Evolutionary conservation across 2,113 vertebrate species (phyloP).

Genomic region (Limanda limanda): DNA sequence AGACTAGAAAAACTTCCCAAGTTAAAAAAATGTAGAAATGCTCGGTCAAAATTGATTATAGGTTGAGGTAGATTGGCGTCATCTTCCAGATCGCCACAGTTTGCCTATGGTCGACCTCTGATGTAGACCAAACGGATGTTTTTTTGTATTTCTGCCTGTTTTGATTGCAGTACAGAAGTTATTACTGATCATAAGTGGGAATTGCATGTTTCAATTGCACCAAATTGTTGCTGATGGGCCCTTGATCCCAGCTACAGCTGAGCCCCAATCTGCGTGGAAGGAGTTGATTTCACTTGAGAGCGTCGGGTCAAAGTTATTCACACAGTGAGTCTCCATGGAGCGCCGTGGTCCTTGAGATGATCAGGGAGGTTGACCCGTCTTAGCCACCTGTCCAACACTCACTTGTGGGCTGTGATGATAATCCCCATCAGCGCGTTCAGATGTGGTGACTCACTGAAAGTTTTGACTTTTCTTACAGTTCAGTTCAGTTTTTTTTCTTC

Average conservation of each 20-base stretch:
- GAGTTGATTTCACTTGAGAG: constrained; percentile 40
- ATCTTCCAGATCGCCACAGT: too few species aligned
- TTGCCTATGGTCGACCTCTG: too few species aligned
- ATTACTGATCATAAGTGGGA: neutral
- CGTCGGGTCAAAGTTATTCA: neutral
- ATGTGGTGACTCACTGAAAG: neutral
- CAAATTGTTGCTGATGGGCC: constrained; percentile 26
- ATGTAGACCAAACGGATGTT: neutral
- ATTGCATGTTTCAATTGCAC: neutral
- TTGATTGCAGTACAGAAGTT: neutral
- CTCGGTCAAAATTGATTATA: too few species aligned
- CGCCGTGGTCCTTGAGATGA: constrained; percentile 53
- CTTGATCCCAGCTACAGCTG: neutral
- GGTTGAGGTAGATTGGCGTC: too few species aligned
- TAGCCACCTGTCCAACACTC: constrained; percentile 48
- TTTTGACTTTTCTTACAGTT: neutral
- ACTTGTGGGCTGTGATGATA: constrained; percentile 24
- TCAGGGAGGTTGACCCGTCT: constrained; percentile 41
- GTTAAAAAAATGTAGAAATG: too few species aligned
- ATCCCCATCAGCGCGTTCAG: constrained; percentile 6
- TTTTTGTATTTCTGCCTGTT: neutral
- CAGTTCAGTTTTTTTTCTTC: neutral
- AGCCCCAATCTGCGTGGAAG: neutral
- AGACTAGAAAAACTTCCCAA: too few species aligned
- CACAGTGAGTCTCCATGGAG: neutral